A percentile compares a stretch with the other conserved stretches of the same genome.
phyloP scores from a whole-genome alignment of 2,113 vertebrate species.

The Menura novaehollandiae region DNA sequence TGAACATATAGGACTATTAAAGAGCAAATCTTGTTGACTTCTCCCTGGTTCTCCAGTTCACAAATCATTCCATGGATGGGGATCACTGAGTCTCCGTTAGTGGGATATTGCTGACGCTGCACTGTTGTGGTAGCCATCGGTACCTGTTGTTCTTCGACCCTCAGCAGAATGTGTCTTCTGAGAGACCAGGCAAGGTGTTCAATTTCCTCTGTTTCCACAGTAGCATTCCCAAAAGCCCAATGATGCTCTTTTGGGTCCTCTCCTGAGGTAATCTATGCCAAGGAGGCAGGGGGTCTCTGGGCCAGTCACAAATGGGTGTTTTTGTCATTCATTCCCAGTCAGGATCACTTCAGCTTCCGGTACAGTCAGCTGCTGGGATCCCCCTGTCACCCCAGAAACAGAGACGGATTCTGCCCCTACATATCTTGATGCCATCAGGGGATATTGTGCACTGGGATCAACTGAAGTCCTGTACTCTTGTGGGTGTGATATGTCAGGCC shows the following conservation, averaged over 20 bases:
- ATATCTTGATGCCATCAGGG: neutral
- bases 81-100: neutral
- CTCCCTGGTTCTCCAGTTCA: neutral
- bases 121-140: neutral
- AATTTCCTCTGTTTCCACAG: neutral
- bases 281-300: neutral
- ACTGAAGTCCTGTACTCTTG: neutral
- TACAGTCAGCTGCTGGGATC: neutral
- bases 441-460: neutral
- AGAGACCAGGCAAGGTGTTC: neutral
- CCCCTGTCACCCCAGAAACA: too few species aligned
- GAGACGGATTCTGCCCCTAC: neutral
- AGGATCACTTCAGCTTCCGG: neutral
- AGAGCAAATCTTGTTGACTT: neutral
- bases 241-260: neutral
- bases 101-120: neutral
- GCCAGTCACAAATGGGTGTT: too few species aligned
- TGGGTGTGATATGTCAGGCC: neutral
- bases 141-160: neutral
- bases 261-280: neutral
- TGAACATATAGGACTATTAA: neutral
- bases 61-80: too few species aligned
- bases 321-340: neutral
- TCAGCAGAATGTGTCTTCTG: neutral
- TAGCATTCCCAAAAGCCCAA: neutral